Conservation (phyloP, 2,797 vertebrate genomes). For the Tokudaia muenninki region DNA sequence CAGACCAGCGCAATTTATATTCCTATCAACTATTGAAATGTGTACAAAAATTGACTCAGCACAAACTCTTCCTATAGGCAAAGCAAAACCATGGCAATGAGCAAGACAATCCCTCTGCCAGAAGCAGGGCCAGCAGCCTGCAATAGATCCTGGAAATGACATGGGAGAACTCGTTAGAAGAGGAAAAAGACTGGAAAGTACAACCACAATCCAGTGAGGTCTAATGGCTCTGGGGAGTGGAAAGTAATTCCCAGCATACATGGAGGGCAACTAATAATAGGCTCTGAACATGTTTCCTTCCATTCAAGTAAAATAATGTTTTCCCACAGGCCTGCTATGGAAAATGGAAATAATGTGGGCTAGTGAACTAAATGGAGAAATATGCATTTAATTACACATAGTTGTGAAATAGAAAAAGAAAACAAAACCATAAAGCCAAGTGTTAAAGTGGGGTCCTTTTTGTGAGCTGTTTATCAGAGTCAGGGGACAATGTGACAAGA, state of each 20-base stretch:
- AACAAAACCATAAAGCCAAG: conserved; percentile 50
- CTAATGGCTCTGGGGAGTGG: conserved; percentile 19
- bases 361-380: conserved; percentile 64
- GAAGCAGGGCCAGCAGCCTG: conserved; percentile 64
- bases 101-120: conserved; percentile 67
- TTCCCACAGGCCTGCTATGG: not conserved
- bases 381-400: conserved; percentile 50
- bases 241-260: conserved; percentile 20
- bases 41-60: conserved; percentile 25
- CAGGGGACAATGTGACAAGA: not conserved
- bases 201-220: not conserved
- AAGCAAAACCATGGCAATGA: conserved; percentile 60
- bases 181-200: conserved; percentile 57
- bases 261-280: conserved; percentile 42
- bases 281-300: conserved; percentile 41
- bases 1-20: not conserved
- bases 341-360: conserved; percentile 62
- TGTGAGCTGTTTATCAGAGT: conserved; percentile 51
- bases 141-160: conserved; percentile 65
- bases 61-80: conserved; percentile 65
- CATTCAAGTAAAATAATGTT: conserved; percentile 54
- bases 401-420: not conserved
- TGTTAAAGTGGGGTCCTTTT: conserved; percentile 56
- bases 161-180: conserved; percentile 62
- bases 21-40: conserved; percentile 34